These are phyloP conservation scores for Temnothorax rugatulus DNA, from an alignment of 2,888 invertebrate genomes.

Conservation along the genomic window DNA sequence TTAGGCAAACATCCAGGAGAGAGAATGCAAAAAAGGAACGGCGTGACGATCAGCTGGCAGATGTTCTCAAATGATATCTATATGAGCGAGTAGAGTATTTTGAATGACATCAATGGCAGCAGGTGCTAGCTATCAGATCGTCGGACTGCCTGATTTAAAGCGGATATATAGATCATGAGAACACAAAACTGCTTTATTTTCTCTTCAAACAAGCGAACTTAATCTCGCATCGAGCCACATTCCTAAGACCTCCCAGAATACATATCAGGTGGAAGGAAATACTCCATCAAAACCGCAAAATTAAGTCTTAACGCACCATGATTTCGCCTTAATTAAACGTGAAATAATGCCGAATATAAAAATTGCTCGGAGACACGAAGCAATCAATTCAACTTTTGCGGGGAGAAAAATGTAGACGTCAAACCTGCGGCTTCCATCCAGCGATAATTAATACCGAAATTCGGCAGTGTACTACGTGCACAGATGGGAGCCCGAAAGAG, in stretches of 20 bases:
- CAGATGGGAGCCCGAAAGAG: slow-evolving; percentile 4
- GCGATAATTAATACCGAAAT: slow-evolving; percentile 66
- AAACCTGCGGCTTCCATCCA: slow-evolving; percentile 32
- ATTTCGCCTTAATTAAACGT: slow-evolving; percentile 7
- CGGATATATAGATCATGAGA: slow-evolving; percentile 52
- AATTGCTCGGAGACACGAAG: not conserved
- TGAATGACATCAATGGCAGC: slow-evolving; percentile 53
- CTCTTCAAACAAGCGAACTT: not conserved
- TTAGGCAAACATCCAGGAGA: not conserved
- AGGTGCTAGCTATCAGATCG: slow-evolving; percentile 69
- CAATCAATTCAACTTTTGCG: not conserved
- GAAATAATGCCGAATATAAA: not conserved
- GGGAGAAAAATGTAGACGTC: slow-evolving; percentile 32
- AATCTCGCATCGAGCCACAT: slow-evolving; percentile 49
- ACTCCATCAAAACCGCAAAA: not conserved
- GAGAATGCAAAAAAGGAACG: slow-evolving; percentile 9
- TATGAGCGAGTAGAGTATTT: slow-evolving; percentile 48
- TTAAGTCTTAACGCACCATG: slow-evolving; percentile 33
- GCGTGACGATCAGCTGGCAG: slow-evolving; percentile 55
- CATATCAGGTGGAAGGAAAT: slow-evolving; percentile 26
- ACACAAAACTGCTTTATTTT: slow-evolving; percentile 16
- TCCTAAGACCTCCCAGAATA: slow-evolving; percentile 55
- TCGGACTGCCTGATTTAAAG: slow-evolving; percentile 60
- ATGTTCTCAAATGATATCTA: slow-evolving; percentile 64
- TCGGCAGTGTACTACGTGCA: slow-evolving; percentile 21